Base-by-base conservation (phyloP, 2,797 vertebrate genomes). In the Tapera naevia region DNA sequence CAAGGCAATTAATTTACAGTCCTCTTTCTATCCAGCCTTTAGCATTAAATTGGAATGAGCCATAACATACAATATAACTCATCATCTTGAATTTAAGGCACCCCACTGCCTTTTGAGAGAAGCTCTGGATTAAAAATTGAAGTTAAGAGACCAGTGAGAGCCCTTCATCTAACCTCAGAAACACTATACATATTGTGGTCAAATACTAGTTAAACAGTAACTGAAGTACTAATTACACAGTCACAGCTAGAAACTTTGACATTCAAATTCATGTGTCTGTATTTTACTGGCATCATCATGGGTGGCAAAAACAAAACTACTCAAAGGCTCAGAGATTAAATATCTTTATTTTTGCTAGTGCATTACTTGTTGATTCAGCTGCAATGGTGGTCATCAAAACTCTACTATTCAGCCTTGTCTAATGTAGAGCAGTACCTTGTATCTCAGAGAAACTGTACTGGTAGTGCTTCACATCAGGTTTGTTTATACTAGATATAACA, bases 361-460 rank as follows among this genome's bases (percentile, higher is more conserved):
- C 92, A 75, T 92, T 92, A 45, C 70, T 88, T 95, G 91, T 91
- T 95, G 89, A 94, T 91, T 93, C 94, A 91, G 72, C 79, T 95
- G 92, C 78, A 83, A 30, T 19, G 39, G 46, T 13, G 2, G 28
- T 46, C 33, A 45, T 92, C 92, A 91, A 87, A 91, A 85, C 93
- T 33, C 75, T 95, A 39, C 57, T 84, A 66, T 87, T 90, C 66
- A 53, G 58, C 53, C 30, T 28, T 9, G 17, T 54, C 48, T 95
- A 72, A 79, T 1, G 7, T 45, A 83, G 37, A 80, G 54, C 39
- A 78, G 32, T 75, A 71, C 43, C 46, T 88, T 78, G 22, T 88
- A 53, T 75, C 82, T 91, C 69, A 71, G 48, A 85, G 60, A 80
- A 89, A 75, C 25, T 32, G 24, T 64, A 25, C 32, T 17, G 19